Evolutionary conservation across 2,113 vertebrate species (phyloP), one percentile per base, ranked within the genome.

Genomic region (Coptodon rendalli): DNA sequence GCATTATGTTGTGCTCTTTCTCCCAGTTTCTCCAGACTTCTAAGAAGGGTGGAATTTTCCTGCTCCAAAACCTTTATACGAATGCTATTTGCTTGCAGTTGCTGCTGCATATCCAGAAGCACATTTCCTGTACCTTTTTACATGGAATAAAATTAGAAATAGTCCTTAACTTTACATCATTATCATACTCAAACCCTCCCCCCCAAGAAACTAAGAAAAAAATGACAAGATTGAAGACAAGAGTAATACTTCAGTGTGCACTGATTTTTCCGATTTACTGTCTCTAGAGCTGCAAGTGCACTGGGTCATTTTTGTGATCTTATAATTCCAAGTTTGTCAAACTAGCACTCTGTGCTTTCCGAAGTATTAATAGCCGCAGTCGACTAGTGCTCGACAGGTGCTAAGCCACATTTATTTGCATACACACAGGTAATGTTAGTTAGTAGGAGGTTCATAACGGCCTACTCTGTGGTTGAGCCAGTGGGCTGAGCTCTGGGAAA

Each of bases 101-200:
- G 99, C 73, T 95, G 96, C 94, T 98, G 97, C 98, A 99, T 99
- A 89, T 99, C 98, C 29, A 97, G 90, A 0, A 94, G 82, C 50
- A 98, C 54, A 19, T 96, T 94, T 29, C 98, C 97, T 0, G 96
- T 97, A 95, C 95, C 99, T 99, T 91, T 8, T 43, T 36, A 63
- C 5, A 86, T 54, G 80, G 2, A 48, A 83, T 38, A 83, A 48
- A 13, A 86, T 78, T 13, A 24, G 3, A 19, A 88, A 66, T 19
- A 14, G 31, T 1, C 24, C 29, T 78, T 78, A 52, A 14, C 54
- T 57, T 12, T 14, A 27, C 12, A 57, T 57, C 12, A 14, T 13
- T 27, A 57, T 12, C 84, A 43, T 16, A 57, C 7, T 48, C 7
- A 85, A 4, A 5, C 2, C 31, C 31, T 22, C 22, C 29, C 31